Base-by-base conservation (phyloP, 1,140 invertebrate genomes). In the Trichonephila clavipes region DNA sequence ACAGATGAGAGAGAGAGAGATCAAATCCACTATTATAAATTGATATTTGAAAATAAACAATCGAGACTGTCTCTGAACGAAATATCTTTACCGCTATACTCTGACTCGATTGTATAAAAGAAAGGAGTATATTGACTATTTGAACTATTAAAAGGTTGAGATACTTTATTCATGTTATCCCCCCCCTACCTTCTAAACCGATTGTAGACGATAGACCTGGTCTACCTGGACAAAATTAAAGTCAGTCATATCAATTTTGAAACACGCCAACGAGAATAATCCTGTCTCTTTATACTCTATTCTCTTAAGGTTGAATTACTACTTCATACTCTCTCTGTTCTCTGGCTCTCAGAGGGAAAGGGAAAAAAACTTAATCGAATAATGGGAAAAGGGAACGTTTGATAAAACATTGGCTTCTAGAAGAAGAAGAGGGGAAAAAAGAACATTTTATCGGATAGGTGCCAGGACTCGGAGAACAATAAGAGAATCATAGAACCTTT, bases 391-490 rank as follows among this genome's bases (percentile, higher is more conserved):
- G 72, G 51, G 59, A 61, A 90, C n/a, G 61, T 89, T 90, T 90
- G 89, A 90, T 69, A 89, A 89, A 89, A 58, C 86, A 64, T 88
- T 64, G 86, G 86, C 86, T 64, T 64, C 86, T 59, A 85, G 44
- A 88, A 64, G 21, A 64, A 44, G 61, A 83, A 64, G 61, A 34
- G 28, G 64, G 51, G 10, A 51, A 51, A 88, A 16, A 19, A 14
- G 51, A 16, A 64, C 72, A 81, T 90, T 90, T 92, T 92, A 92
- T 92, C 90, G 90, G 59, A 85, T 24, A 85, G 90, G 90, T 92
- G 90, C 90, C 90, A 92, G 90, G 72, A 62, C 82, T 92, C 61
- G 59, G 40, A 82, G 90, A 92, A 92, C 90, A 92, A 92, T 92
- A 92, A 62, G 90, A 85, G 90, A 92, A 92, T 92, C 90, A 81